These are phyloP conservation scores for Cataglyphis livida DNA, from an alignment of 2,888 invertebrate genomes.

Conservation along the genomic window DNA sequence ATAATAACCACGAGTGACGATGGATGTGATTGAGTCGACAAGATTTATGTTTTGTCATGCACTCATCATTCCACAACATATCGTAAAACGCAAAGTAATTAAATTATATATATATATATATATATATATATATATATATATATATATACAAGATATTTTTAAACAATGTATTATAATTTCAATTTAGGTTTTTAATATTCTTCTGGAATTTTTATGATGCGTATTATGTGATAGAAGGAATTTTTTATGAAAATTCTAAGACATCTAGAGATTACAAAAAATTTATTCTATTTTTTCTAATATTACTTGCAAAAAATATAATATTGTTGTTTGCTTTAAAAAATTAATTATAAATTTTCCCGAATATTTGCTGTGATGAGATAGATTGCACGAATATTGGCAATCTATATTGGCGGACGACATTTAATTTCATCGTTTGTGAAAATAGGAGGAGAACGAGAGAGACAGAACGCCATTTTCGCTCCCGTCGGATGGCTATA, in stretches of 20 bases:
- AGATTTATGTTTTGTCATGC: not conserved
- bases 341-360: not conserved
- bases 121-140: too few species aligned
- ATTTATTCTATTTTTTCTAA: not conserved
- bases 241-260: not conserved
- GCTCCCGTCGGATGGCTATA: slow-evolving; percentile 78
- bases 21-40: not conserved
- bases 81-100: not conserved
- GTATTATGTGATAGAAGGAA: too few species aligned
- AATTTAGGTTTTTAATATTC: not conserved
- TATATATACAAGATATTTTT: not conserved
- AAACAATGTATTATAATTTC: not conserved
- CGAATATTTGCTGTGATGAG: not conserved
- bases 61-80: not conserved
- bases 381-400: not conserved
- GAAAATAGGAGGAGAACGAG: slow-evolving; percentile 9
- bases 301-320: not conserved
- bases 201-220: not conserved
- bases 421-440: slow-evolving; percentile 22
- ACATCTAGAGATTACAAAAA: not conserved
- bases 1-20: not conserved
- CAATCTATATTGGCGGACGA: not conserved
- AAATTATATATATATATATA: too few species aligned
- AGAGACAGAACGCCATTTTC: slow-evolving; percentile 8
- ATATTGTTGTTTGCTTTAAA: not conserved